Base-by-base conservation (phyloP, 2,113 vertebrate genomes). In the Cnemophilus loriae region DNA sequence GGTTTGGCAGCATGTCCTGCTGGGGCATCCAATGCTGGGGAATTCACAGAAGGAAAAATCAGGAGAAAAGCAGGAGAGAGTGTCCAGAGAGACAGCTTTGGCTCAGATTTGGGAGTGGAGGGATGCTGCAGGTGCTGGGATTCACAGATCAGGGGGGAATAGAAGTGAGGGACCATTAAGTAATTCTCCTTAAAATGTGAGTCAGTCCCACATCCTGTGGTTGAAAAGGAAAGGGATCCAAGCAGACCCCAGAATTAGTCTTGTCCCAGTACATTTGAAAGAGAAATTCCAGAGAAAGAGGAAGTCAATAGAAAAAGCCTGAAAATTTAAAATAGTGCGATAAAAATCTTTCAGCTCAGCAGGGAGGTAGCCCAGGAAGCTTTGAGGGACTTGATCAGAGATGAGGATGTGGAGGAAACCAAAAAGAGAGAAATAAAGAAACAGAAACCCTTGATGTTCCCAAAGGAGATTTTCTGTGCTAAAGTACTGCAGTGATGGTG, bases 221-320 rank as follows among this genome's bases (percentile, higher is more conserved):
- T 17, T 47, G 32, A 65, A 84, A 77, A 68, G 64, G 69, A 93
- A 87, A 78, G 26, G 81, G 46, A 37, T 37, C 11, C 11, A 32
- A 53, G 30, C 64, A 59, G 60, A 81, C 10, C 64, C 46, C 60
- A 78, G 41, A 35, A 57, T 74, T 42, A 73, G 24, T 33, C 50
- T 55, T 57, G 52, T 70, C 65, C 35, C 42, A 33, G 78, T 87
- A 67, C 93, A 67, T 46, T 24, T 0, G 2, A 84, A 91, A 93
- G 69, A 68, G 85, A 87, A 60, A 75, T 89, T 96, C 69, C 47
- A 59, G 60, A 46, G 74, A 93, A 93, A 96, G 88, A 56, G 85
- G 96, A 96, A 96, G 77, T 78, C 0, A 5, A 44, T 4, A 87
- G n/a, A 93, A 82, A 91, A 68, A 94, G 53, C 30, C 18, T 93